Base-by-base conservation (phyloP, 64 coral and sea anemone species). In the Porites lutea region DNA sequence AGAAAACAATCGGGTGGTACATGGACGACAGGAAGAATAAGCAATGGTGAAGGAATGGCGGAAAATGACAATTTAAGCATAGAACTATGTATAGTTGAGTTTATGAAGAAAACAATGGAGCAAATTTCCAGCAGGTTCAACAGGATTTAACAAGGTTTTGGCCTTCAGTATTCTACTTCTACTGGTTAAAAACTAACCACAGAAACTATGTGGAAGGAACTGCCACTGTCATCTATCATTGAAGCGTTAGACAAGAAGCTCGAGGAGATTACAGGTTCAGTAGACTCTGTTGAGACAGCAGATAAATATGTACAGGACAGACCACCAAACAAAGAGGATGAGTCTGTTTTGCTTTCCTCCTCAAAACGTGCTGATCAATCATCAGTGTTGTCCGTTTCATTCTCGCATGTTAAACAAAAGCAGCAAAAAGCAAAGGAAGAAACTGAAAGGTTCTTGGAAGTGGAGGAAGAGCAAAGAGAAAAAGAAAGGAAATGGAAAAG, bases 381-480 rank as follows among this genome's bases (percentile, higher is more conserved):
- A 18, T n/a, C 12, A 70, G 22, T 47, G 49, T 2, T 66, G 9
- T 66, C 18, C 9, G 5, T 46, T 7, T 9, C 37, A 9, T 47
- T 12, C 2, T 74, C 4, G 13, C 14, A 48, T 49, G 74, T 89
- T 50, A 60, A 78, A 48, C 74, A 89, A 45, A 80, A 79, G 14
- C 77, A 80, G 20, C n/a, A 62, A 15, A 74, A 89, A 19, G 74
- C 74, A 11, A 79, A 90, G n/a, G 58, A 70, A 22, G 90, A 66
- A 4, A 65, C 37, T 50, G 72, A 86, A 16, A 15, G 72, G 46
- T 48, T 86, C 12, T 0, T 3, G 49, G 5, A 78, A 67, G 21
- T 86, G 13, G 82, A 92, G 44, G 5, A 78, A 16, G 82, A 92
- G 19, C 80, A 92, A 77, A 72, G 20, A 74, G 68, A 88, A 5